Percentiles rank a stretch among this genome's conserved stretches.
Conservation (phyloP, 2,888 invertebrate species). For the Clivina fossor region DNA sequence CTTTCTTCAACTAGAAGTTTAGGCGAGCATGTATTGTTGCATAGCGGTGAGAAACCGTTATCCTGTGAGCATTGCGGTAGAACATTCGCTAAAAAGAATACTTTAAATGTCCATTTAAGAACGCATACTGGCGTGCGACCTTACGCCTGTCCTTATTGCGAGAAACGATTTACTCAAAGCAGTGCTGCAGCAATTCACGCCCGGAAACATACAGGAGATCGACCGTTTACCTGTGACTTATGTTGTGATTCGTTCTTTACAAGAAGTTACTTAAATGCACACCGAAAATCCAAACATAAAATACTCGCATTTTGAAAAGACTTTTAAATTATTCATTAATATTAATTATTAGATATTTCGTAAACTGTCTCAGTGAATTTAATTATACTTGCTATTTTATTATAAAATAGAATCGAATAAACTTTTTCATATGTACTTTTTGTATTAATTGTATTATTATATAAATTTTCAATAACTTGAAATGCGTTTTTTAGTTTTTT, state of each 20-base stretch:
- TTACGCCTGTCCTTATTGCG: constrained; percentile 46
- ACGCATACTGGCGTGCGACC: constrained; percentile 51
- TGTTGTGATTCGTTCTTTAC: constrained; percentile 44
- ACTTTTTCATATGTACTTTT: too few relatives aligned
- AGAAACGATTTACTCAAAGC: constrained; percentile 47
- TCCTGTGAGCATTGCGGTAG: constrained; percentile 50
- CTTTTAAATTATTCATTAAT: too few relatives aligned
- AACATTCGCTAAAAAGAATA: constrained; percentile 49
- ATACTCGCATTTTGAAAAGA: constrained; percentile 12
- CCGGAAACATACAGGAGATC: constrained; percentile 43
- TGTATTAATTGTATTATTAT: too few relatives aligned
- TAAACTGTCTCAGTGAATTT: too few relatives aligned
- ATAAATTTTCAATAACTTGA: too few relatives aligned
- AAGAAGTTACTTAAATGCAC: constrained; percentile 44
- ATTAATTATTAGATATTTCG: too few relatives aligned
- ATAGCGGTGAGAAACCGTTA: constrained; percentile 45
- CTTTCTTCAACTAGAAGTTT: constrained; percentile 14
- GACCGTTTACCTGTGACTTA: constrained; percentile 46
- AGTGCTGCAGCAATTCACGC: constrained; percentile 45
- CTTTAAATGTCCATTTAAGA: constrained; percentile 49
- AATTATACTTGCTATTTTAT: too few relatives aligned
- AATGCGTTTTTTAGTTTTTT: too few relatives aligned
- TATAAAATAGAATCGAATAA: too few relatives aligned
- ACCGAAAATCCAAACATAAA: constrained; percentile 44
- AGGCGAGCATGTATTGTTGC: constrained; percentile 34